Base-by-base conservation (phyloP, 2,113 vertebrate species). In the Helogale parvula region DNA sequence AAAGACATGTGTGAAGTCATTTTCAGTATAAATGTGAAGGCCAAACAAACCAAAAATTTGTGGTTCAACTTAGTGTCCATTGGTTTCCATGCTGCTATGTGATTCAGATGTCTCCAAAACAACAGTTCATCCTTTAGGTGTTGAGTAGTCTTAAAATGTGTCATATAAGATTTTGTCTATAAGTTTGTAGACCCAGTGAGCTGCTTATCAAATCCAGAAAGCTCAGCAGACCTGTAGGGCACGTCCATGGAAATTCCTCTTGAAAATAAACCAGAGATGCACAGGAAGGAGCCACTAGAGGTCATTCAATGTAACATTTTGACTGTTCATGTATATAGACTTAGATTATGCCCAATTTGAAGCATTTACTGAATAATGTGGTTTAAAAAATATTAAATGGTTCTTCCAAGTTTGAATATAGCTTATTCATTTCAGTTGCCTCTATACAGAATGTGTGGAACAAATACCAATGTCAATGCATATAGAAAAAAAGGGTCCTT, bases 21-120 rank as follows among this genome's bases (percentile, higher is more conserved):
- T 97, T 88, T 21, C 92, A 87, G 1, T 80, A 80, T 94, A 54
- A 97, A 87, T 94, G 71, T 82, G 90, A 93, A 52, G 27, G 7
- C 76, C 45, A 93, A 31, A n/a, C 45, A 96, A 88, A 60, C 76
- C 92, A 88, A 86, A 94, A 90, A 97, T 97, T 94, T 97, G 96
- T 54, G 76, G 69, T 88, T 76, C 57, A 98, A 94, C 82, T 77
- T 94, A 72, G 81, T 98, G 87, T 97, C 96, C 90, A 76, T 54
- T 57, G 60, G 95, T 94, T 96, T 96, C 38, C 76, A 60, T 91
- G 96, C 60, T 97, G 93, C 96, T 98, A 97, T 97, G 79, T 92
- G 96, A 98, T 98, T 19, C n/a, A 97, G 98, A 98, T 91, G 94
- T 94, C 90, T 98, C 94, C 93, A 96, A 98, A 96, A 90, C 93